Evolutionary conservation across 2,113 vertebrate genomes (phyloP), one percentile per base, ranked within the genome.

Genomic region (Archocentrus centrarchus): DNA sequence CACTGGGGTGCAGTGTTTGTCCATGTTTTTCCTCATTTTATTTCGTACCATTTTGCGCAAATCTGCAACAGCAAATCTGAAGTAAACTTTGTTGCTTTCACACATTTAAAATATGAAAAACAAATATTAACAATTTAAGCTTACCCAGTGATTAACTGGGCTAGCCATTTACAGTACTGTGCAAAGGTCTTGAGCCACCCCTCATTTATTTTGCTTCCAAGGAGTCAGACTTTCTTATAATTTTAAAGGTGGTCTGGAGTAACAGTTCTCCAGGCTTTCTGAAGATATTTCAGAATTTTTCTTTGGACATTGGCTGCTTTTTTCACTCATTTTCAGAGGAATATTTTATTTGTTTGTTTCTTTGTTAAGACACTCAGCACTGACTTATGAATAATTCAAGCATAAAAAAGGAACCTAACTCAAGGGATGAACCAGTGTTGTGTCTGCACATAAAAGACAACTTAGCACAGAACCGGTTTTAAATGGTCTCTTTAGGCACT

Each of bases 1-100:
- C 87, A 70, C 80, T 39, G 4, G 80, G 64, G 17, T 66, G 60
- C 85, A 70, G 66, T 20, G n/a, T 68, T 39, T 18, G 20, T 17
- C 22, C 41, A 18, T 61, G 32, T 60, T 11, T 70, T 53, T 32
- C 24, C 24, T 53, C 66, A 20, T 15, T 10, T 70, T 18, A 13
- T 32, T 32, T 53, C 20, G 18, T 1, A 32, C 20, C 41, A 7
- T 10, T 53, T 30, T 30, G 44, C 50, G 6, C 24, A 53, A 70
- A 32, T 70, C 44, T 70, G 44, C 24, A 53, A 70, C 53, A 53
- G 30, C 66, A 73, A 32, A 73, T 27, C 24, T 20, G 24, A 53
- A 73, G 18, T 50, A 70, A 70, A 44, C 66, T 70, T 50, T 70
- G 15, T 18, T 27, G 50, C 17, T 50, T 70, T 50, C 1, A 6